Evolutionary conservation across 2,797 vertebrate species (phyloP), one percentile per base, ranked within the genome.

Genomic region (Eulemur mongoz): DNA sequence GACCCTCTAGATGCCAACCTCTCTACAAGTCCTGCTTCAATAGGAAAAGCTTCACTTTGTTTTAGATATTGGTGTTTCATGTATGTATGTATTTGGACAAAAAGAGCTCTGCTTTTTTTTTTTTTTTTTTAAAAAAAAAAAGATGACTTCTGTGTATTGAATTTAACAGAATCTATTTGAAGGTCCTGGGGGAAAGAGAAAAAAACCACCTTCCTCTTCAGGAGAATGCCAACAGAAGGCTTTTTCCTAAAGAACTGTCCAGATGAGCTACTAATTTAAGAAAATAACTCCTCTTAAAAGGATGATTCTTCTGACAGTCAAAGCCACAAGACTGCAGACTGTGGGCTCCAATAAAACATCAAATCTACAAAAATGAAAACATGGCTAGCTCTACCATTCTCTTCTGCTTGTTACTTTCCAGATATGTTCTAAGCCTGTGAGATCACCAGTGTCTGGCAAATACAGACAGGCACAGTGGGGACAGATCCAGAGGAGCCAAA

Each of bases 11-110:
- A 87, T 23, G 4, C 11, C 20, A 83, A 50, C 1, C 69, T 43
- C 69, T 43, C 45, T 83, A 20, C 12, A 93, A 90, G 54, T 6
- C 20, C 52, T 84, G 40, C 65, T 88, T 89, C n/a, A 57, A 14
- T 45, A 52, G 93, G 81, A 78, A 93, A 94, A 69, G 30, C 15
- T 95, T 89, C 61, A 90, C 30, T 83, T 63, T 65, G 50, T 83
- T 88, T 93, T 88, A 81, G 63, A 48, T 48, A 72, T 18, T 88
- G 40, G 32, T 6, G 38, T 78, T 79, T 86, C 18, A 25, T 12
- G 9, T 45, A 17, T 69, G 27, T 78, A 72, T 93, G 94, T 45
- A 45, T 35, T 65, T 91, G 27, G 22, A 80, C 40, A 73, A 75
- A 82, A 93, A 93, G 17, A 81, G 8, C 12, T 72, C 50, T 73